A percentile compares a stretch with the other conserved stretches of the same genome.
phyloP scores from a whole-genome alignment of 2,113 vertebrate genomes.

The Capricornis sumatraensis region DNA sequence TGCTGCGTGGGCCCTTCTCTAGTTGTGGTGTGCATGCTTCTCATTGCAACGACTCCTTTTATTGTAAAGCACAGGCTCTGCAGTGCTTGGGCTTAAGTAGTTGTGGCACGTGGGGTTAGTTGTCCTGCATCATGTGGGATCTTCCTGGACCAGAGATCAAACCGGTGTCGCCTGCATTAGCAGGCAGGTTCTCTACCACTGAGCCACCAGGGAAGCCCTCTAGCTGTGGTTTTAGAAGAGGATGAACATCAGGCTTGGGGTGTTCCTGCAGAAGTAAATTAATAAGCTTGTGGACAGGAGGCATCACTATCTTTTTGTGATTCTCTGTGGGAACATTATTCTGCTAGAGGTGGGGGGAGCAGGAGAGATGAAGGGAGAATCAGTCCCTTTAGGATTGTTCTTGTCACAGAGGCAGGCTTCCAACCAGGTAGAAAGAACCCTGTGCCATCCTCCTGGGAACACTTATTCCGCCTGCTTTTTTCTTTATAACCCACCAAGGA shows the following conservation, averaged over 20 bases:
- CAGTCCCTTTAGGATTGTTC: not conserved
- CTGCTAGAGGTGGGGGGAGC: not conserved
- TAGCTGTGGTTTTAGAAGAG: not conserved
- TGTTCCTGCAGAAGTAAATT: not conserved
- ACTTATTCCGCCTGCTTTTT: not conserved
- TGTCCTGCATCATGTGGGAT: not conserved
- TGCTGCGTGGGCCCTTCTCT: not conserved
- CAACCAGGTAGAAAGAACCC: not conserved
- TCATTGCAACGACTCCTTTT: not conserved
- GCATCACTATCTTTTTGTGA: not conserved
- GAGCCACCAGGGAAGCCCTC: not conserved
- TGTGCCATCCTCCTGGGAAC: not conserved
- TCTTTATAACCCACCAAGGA: not conserved
- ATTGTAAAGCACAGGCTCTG: not conserved
- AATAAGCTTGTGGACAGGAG: not conserved
- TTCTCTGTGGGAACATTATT: not conserved
- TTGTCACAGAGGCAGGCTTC: not conserved
- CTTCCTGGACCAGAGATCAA: not conserved
- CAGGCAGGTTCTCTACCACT: not conserved
- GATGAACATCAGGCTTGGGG: not conserved
- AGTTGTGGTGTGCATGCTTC: fast-evolving
- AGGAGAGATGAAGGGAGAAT: not conserved
- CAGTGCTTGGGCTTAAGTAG: not conserved
- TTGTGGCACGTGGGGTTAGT: not conserved
- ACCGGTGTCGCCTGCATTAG: not conserved